Base-by-base conservation (phyloP, 2,113 vertebrate species). In the Proteles cristata region DNA sequence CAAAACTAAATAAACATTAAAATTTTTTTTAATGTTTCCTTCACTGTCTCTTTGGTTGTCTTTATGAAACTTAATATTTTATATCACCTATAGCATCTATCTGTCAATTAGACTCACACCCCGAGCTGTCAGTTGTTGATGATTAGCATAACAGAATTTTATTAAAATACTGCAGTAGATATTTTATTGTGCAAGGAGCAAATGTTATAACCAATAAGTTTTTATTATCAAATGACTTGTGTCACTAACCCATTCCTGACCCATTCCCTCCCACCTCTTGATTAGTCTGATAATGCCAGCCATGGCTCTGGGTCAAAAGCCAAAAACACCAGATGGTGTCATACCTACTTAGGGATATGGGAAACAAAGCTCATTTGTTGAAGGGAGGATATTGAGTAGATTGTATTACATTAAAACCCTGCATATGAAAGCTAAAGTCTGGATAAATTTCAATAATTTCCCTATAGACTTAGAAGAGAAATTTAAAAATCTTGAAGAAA, bases 281-380 rank as follows among this genome's bases (percentile, higher is more conserved):
- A 63, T 88, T 68, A 76, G 58, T 76, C 25, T 63, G 39, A 65
- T 80, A 68, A 82, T 79, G 50, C 74, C 89, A 92, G 58, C 53
- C 19, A 12, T 48, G 35, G 66, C 94, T 86, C 66, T 87, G 63
- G 26, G 63, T 92, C 83, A 80, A 83, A 95, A 31, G 39, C 31
- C 17, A 48, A 82, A 83, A 90, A 87, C n/a, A 50, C 68, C 87
- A 97, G 97, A 90, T 96, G 93, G 84, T 97, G 79, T 50, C 55
- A 35, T 6, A 71, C 21, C 82, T 66, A 58, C 80, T 77, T 50
- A 82, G 53, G 69, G 81, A 96, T 28, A 85, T 50, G 66, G 33
- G 63, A 55, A 93, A 48, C 65, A 71, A 80, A 69, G 45, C 45
- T 66, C 76, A 83, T 74, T 87, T 79, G 77, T 74, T 73, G 88